Conservation (phyloP, 2,113 vertebrate species). For the Dunckerocampus dactyliophorus region DNA sequence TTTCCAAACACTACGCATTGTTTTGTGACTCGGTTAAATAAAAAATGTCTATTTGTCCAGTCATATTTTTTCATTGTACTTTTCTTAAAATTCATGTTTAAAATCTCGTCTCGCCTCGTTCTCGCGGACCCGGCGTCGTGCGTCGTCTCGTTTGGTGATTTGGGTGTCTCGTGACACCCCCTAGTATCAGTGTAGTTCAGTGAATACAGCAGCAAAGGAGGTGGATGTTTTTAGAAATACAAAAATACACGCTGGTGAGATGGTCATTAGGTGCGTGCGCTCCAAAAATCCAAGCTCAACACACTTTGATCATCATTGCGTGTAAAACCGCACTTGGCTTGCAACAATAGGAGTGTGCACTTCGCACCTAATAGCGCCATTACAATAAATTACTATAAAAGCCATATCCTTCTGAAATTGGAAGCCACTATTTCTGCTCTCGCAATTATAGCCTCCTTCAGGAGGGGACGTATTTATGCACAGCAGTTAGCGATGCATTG, state of each 20-base stretch:
- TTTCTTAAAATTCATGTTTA: too few relatives aligned
- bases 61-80: too few relatives aligned
- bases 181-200: too few relatives aligned
- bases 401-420: conserved; percentile 59
- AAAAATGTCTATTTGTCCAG: too few relatives aligned
- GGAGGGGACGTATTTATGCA: conserved; percentile 73
- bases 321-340: conserved; percentile 22
- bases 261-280: neutral
- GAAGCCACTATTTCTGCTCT: conserved; percentile 49
- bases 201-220: too few relatives aligned
- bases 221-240: neutral
- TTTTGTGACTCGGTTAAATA: too few relatives aligned
- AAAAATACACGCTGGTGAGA: conserved; percentile 2
- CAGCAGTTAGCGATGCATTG: conserved; percentile 94
- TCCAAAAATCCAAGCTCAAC: conserved; percentile 38
- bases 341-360: conserved; percentile 42
- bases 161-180: too few relatives aligned
- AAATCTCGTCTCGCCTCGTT: too few relatives aligned
- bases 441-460: conserved; percentile 74
- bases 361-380: conserved; percentile 49
- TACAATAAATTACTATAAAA: conserved; percentile 58
- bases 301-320: conserved; percentile 57
- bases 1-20: too few relatives aligned
- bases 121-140: too few relatives aligned
- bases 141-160: too few relatives aligned